phyloP scores from a whole-genome alignment of 2,888 invertebrate species.

The Papilio demoleus region DNA sequence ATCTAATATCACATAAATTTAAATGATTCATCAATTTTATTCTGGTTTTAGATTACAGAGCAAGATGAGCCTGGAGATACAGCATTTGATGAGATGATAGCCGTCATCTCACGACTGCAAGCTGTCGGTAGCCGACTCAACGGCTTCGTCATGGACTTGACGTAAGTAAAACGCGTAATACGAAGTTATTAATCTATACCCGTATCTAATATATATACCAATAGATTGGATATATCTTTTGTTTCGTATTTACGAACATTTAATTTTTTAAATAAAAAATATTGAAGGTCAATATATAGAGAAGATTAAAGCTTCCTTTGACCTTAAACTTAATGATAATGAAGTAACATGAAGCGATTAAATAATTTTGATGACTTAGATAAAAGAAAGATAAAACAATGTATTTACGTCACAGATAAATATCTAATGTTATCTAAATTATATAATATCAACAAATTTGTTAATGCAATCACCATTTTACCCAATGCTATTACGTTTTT shows the following conservation, averaged over 20 bases:
- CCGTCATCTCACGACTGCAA: constrained; percentile 59
- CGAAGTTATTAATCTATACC: not conserved
- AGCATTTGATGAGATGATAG: constrained; percentile 57
- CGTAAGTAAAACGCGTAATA: constrained; percentile 50
- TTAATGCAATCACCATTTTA: no score
- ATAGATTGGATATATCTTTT: not conserved
- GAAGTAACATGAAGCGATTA: not conserved
- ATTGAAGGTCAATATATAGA: not conserved
- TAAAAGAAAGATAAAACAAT: no score
- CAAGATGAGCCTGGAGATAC: constrained; percentile 52
- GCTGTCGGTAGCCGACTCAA: constrained; percentile 61
- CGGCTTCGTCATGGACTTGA: constrained; percentile 63
- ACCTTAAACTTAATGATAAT: not conserved
- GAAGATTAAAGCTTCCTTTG: not conserved
- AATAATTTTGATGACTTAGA: no score
- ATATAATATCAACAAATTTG: no score
- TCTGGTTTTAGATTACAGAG: constrained; percentile 47
- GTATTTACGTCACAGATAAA: no score
- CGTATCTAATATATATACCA: not conserved
- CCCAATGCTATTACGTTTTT: no score
- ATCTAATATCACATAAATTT: no score
- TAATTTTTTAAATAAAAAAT: no score
- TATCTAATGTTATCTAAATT: no score
- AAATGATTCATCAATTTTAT: no score
- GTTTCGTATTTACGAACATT: no score